Evolutionary conservation across 2,888 invertebrate species (phyloP), one percentile per base, ranked within the genome.

Genomic region (Opisthograptis luteolata): DNA sequence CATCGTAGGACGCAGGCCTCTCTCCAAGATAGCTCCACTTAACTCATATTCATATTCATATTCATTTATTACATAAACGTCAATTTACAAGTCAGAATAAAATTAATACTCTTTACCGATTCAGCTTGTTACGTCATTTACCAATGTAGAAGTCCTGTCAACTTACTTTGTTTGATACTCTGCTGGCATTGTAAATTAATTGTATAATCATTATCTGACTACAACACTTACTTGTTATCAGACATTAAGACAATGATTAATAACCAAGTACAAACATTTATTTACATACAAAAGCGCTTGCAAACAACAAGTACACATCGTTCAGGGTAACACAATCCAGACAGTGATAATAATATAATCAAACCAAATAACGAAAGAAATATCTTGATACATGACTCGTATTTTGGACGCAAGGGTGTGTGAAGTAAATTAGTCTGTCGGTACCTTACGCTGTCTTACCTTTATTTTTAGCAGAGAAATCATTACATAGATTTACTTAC

Each of bases 231-330:
- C 28, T 30, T n/a, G n/a, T n/a, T 42, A 25, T 45, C 22, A 48
- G 27, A 55, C 47, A 50, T 46, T 41, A 32, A 43, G 35, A 62
- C 44, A 41, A 40, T 40, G 43, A 57, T 62, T 55, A 62, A 57
- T 55, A 62, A 57, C 48, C 45, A 57, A 40, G 43, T 48, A 49
- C 59, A 45, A 56, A 62, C 59, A 62, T 62, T 62, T 55, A 59
- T 59, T 59, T 59, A 59, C 59, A 61, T 57, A 62, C 62, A 62
- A 51, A 62, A 62, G 62, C 62, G 57, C 55, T 62, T 62, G 62
- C 62, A 62, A 55, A 62, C 59, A 55, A 47, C 46, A 41, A 57
- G 40, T 41, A 54, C 44, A 54, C 44, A 36, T 47, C 60, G 58
- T 60, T 56, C 45, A 45, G 58, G 50, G 49, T 50, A 53, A 62